Percentiles rank a stretch among this genome's conserved stretches.
Conservation (phyloP, 2,113 vertebrate species). For the Dolichotis patagonum region DNA sequence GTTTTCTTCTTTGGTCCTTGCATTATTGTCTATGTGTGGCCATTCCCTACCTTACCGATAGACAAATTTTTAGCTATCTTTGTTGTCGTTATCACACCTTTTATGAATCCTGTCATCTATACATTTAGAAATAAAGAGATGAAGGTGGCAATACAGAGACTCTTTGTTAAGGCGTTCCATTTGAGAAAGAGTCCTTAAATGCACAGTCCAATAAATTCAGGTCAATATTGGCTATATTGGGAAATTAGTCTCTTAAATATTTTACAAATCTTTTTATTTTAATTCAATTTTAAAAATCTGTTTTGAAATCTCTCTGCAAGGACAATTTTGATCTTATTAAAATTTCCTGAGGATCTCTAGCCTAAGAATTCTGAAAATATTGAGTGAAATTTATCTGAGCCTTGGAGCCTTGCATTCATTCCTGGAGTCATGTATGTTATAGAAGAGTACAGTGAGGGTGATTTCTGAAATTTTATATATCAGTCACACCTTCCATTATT, state of each 20-base stretch:
- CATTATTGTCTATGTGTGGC: slow-evolving; percentile 76
- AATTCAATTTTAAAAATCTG: neutral
- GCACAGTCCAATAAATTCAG: neutral
- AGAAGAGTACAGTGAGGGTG: neutral
- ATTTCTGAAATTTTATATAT: neutral
- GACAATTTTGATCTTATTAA: neutral
- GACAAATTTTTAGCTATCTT: slow-evolving; percentile 79
- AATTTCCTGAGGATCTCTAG: neutral
- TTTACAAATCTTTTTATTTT: neutral
- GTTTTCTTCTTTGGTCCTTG: slow-evolving; percentile 75
- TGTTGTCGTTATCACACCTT: slow-evolving; percentile 66
- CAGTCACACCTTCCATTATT: neutral
- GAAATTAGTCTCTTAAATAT: neutral
- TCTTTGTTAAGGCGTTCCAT: slow-evolving; percentile 45
- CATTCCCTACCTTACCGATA: slow-evolving; percentile 71
- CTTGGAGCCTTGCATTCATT: neutral
- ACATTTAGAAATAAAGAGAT: slow-evolving; percentile 75
- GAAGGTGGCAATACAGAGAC: slow-evolving; percentile 68
- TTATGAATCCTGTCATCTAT: slow-evolving; percentile 77
- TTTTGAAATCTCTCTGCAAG: neutral
- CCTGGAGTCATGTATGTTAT: neutral
- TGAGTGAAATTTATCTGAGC: neutral
- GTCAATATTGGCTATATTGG: neutral
- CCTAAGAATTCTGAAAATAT: neutral
- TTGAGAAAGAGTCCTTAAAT: slow-evolving; percentile 38